These are phyloP conservation scores for Lasioglossum pauxillum DNA, from an alignment of 2,888 invertebrate species.

Conservation along the genomic window DNA sequence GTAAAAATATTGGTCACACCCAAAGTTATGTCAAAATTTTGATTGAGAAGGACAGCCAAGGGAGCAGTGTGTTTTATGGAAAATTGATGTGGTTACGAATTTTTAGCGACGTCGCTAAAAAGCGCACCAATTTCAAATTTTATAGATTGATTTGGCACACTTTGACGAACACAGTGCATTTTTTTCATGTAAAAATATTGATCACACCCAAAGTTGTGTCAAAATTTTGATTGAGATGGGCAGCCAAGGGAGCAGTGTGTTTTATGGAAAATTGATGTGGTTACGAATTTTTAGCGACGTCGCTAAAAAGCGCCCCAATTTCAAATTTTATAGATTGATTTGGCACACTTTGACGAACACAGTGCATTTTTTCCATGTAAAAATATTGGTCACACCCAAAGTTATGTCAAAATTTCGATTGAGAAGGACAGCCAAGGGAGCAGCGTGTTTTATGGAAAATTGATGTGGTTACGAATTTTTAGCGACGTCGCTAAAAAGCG, in stretches of 20 bases:
- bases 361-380: neutral
- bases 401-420: neutral
- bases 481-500: neutral
- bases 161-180: neutral
- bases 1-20: too few species aligned
- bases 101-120: neutral
- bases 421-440: neutral
- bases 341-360: fast-evolving
- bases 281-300: neutral
- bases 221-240: neutral
- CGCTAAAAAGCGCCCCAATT: neutral
- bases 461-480: neutral
- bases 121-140: neutral
- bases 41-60: neutral
- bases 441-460: neutral
- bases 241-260: too few species aligned
- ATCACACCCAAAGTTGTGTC: neutral
- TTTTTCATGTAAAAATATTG: neutral
- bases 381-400: neutral
- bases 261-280: neutral
- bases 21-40: neutral
- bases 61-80: neutral
- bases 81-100: neutral
- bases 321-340: neutral
- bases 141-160: fast-evolving